Base-by-base conservation (phyloP, 2,888 invertebrate genomes). In the Amitus sp. region DNA sequence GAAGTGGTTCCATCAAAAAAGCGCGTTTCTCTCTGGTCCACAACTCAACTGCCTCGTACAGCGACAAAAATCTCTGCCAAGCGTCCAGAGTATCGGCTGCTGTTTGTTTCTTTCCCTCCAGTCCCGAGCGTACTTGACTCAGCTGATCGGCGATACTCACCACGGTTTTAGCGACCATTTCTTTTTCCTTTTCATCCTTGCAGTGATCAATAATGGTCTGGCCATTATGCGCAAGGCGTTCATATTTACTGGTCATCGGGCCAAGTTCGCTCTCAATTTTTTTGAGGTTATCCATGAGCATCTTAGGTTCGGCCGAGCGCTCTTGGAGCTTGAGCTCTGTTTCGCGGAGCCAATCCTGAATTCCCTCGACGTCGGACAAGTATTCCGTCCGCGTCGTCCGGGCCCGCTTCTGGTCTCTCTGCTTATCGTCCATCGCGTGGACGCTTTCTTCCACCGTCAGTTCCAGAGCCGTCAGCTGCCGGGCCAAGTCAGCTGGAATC, bases 1-100 rank as follows among this genome's bases (percentile, higher is more conserved):
- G 89, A 61, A 95, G 85, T 47, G 92, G 91, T 80, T 92, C 90
- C 72, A 88, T 86, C 45, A 95, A 86, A 86, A 95, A 94, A 57
- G 86, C 85, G 71, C 88, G 89, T 82, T 94, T 94, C 73, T 94
- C 94, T 65, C 89, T 87, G 33, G 91, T 90, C 95, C 95, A 96
- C 54, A 87, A 84, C 83, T 91, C 89, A 42, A 95, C 93, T 70
- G 90, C 87, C 78, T 92, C 90, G 75, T 95, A 89, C 65, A 95
- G 85, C 58, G 90, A 87, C 72, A 94, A 87, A 87, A 96, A 96
- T 58, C 93, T 86, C 67, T 93, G 90, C 88, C 94, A 95, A 19
- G 95, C 93, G 75, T 95, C 95, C 72, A 95, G 86, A 60, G 92
- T 92, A 76, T 95, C 94, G 50, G 92, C 92, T 30, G 95, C 90